Conservation (phyloP, 2,888 invertebrate species). For the Eilema sororculum region DNA sequence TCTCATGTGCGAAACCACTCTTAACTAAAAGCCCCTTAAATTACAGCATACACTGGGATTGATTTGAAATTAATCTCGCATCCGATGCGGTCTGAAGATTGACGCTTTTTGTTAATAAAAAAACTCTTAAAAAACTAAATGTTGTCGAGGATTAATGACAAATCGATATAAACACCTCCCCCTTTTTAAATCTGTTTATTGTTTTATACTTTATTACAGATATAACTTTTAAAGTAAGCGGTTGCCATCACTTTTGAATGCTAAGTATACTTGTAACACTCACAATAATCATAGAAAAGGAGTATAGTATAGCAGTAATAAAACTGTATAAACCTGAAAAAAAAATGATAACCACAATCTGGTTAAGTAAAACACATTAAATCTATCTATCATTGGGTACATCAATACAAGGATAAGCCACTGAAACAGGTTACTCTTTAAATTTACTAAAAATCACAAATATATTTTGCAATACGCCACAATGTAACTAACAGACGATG, state of each 20-base stretch:
- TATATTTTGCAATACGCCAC: slow-evolving; percentile 45
- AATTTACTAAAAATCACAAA: slow-evolving; percentile 24
- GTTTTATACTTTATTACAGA: slow-evolving; percentile 18
- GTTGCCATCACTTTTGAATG: neutral
- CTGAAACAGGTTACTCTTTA: neutral
- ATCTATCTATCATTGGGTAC: neutral
- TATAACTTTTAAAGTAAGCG: neutral
- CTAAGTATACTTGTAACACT: neutral
- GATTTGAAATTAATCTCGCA: slow-evolving; percentile 82
- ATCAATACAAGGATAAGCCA: neutral
- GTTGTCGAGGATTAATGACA: slow-evolving; percentile 41
- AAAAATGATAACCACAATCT: no score
- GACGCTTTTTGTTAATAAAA: slow-evolving; percentile 58
- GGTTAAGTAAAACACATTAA: no score
- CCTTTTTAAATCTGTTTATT: slow-evolving; percentile 33
- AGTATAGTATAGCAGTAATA: neutral
- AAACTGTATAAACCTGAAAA: no score
- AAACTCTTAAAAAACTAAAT: slow-evolving; percentile 40
- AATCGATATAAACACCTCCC: slow-evolving; percentile 40
- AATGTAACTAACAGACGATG: slow-evolving; percentile 65
- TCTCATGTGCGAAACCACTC: slow-evolving; percentile 84
- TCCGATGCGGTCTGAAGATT: slow-evolving; percentile 64
- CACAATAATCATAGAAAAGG: neutral
- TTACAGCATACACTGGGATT: slow-evolving; percentile 81
- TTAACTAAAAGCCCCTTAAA: slow-evolving; percentile 85